These are phyloP conservation scores for Furcula furcula DNA, from an alignment of 2,888 invertebrate species.

Conservation along the genomic window DNA sequence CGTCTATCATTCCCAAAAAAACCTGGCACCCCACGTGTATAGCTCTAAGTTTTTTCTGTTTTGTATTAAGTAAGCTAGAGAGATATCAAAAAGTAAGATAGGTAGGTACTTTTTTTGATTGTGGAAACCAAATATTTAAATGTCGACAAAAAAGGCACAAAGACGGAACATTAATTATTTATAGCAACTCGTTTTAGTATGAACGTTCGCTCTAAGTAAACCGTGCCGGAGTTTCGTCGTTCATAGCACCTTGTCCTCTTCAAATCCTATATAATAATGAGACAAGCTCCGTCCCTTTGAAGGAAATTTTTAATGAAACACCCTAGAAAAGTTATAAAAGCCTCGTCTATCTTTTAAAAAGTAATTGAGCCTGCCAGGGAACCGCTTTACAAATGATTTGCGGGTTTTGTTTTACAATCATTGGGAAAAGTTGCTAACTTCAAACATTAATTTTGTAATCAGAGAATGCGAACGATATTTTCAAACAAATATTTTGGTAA, in stretches of 20 bases:
- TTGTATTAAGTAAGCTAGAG: too few species aligned
- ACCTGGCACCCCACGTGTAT: too few species aligned
- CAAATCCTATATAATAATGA: slow-evolving; percentile 67
- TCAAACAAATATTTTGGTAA: slow-evolving; percentile 22
- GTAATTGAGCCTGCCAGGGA: slow-evolving; percentile 56
- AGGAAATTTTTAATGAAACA: slow-evolving; percentile 67
- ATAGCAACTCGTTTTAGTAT: slow-evolving; percentile 27
- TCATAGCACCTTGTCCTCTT: slow-evolving; percentile 51
- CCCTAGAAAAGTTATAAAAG: slow-evolving; percentile 62
- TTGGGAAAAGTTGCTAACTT: slow-evolving; percentile 34
- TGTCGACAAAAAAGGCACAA: slow-evolving; percentile 17
- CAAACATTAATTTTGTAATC: slow-evolving; percentile 34
- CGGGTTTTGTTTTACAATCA: slow-evolving; percentile 38
- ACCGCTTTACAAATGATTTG: slow-evolving; percentile 42
- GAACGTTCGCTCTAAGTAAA: slow-evolving; percentile 41
- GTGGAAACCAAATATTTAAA: slow-evolving; percentile 18
- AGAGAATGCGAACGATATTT: slow-evolving; percentile 14
- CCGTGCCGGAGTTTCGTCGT: slow-evolving; percentile 46
- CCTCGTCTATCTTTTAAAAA: slow-evolving; percentile 55
- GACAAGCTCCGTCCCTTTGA: slow-evolving; percentile 59
- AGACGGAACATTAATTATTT: slow-evolving; percentile 30
- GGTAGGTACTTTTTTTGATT: too few species aligned
- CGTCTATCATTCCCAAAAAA: too few species aligned
- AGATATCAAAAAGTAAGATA: too few species aligned
- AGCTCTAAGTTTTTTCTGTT: too few species aligned